These are phyloP conservation scores for Pachyuromys duprasi DNA, from an alignment of 2,797 vertebrate species.

Conservation along the genomic window DNA sequence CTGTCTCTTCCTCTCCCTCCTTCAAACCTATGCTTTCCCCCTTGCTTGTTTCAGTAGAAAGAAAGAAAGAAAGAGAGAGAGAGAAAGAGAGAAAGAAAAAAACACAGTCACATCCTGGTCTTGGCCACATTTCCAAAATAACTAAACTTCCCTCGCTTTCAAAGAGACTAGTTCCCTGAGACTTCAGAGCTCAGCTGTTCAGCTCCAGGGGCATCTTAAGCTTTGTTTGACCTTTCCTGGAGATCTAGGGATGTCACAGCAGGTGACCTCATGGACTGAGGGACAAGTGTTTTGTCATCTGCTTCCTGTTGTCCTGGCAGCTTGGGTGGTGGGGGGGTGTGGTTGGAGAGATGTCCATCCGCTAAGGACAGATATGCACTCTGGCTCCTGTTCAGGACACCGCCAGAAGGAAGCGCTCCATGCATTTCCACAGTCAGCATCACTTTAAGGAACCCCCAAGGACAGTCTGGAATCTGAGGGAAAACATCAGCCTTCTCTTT, in stretches of 20 bases:
- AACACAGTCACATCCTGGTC: slow-evolving; percentile 87
- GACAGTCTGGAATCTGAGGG: not conserved
- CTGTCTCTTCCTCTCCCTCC: not conserved
- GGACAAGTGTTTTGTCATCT: slow-evolving; percentile 81
- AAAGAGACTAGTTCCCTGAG: slow-evolving; percentile 82
- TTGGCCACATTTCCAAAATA: slow-evolving; percentile 86
- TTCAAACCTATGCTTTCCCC: slow-evolving; percentile 28
- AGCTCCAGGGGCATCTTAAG: slow-evolving; percentile 84
- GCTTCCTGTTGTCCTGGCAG: slow-evolving; percentile 83
- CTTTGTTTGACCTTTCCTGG: slow-evolving; percentile 84
- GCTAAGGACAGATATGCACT: slow-evolving; percentile 9
- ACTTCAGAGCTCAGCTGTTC: slow-evolving; percentile 82
- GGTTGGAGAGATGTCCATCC: not conserved
- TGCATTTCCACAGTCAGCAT: not conserved
- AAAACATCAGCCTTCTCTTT: not conserved
- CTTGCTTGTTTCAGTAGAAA: slow-evolving; percentile 79
- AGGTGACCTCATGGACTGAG: slow-evolving; percentile 68
- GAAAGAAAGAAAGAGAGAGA: slow-evolving; percentile 83
- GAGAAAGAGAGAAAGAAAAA: slow-evolving; percentile 89
- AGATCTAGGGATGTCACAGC: slow-evolving; percentile 76
- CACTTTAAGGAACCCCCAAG: slow-evolving; percentile 21
- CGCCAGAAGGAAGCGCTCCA: not conserved
- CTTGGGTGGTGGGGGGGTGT: slow-evolving; percentile 20
- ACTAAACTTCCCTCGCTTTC: slow-evolving; percentile 87
- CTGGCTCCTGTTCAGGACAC: not conserved